A percentile compares a stretch with the other conserved stretches of the same genome.
Conservation (phyloP, 2,888 invertebrate genomes). For the Acronicta aceris region DNA sequence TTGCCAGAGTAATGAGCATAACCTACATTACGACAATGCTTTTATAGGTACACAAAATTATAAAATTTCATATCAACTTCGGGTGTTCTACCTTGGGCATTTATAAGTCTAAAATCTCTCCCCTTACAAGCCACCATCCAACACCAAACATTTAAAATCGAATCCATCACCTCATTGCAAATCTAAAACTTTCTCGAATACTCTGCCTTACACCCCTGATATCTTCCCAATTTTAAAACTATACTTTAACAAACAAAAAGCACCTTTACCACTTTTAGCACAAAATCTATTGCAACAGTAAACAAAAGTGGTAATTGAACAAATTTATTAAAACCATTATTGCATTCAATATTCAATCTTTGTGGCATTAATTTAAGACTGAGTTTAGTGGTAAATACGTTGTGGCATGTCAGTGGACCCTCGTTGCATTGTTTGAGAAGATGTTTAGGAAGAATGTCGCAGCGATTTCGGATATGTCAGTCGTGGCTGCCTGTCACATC, state of each 20-base stretch:
- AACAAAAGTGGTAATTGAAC: slow-evolving; percentile 30
- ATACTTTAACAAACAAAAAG: slow-evolving; percentile 49
- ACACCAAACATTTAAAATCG: slow-evolving; percentile 80
- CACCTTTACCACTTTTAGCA: slow-evolving; percentile 41
- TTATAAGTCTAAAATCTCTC: slow-evolving; percentile 28
- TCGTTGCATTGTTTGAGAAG: slow-evolving; percentile 77
- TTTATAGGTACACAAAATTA: no score
- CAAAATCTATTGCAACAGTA: slow-evolving; percentile 46
- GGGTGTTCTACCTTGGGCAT: slow-evolving; percentile 1
- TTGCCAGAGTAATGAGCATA: no score
- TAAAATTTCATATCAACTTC: no score
- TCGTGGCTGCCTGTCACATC: slow-evolving; percentile 80
- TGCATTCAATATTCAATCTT: slow-evolving; percentile 13
- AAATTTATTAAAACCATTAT: slow-evolving; percentile 16
- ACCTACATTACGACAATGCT: no score
- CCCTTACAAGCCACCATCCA: slow-evolving; percentile 61
- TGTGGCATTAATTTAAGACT: neutral
- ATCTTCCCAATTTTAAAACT: slow-evolving; percentile 33
- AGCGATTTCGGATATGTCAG: slow-evolving; percentile 86
- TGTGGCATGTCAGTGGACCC: slow-evolving; percentile 64
- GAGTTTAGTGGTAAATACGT: slow-evolving; percentile 4
- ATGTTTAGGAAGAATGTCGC: slow-evolving; percentile 84
- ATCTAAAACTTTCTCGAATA: slow-evolving; percentile 70
- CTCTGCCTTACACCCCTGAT: slow-evolving; percentile 57
- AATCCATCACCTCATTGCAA: slow-evolving; percentile 75